A percentile compares a stretch with the other conserved stretches of the same genome.
Evolutionary conservation across 2,888 invertebrate genomes (phyloP).

Genomic region (Ceriagrion tenellum): DNA sequence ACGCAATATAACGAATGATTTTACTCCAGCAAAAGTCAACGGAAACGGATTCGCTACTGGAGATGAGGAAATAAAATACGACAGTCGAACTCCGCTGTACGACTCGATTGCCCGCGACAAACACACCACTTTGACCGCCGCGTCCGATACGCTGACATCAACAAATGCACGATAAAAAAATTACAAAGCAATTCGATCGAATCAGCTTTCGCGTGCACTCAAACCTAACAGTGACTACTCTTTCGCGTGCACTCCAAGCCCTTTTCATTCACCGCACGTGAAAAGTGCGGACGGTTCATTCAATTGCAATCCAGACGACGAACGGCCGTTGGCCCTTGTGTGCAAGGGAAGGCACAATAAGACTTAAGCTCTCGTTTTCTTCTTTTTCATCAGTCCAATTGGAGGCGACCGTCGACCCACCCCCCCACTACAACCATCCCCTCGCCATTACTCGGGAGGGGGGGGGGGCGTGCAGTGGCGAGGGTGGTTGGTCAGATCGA

Average conservation of each 20-base stretch:
- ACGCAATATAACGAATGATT: neutral
- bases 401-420: slow-evolving; percentile 5
- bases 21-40: neutral
- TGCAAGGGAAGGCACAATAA: neutral
- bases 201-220: neutral
- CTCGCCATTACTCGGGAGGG: neutral
- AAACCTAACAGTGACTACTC: too few species aligned
- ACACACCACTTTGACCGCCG: neutral
- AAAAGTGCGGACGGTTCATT: neutral
- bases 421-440: too few species aligned
- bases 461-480: too few species aligned
- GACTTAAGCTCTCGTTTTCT: neutral
- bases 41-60: neutral
- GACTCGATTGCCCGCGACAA: neutral
- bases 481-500: neutral
- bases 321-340: neutral
- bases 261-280: neutral
- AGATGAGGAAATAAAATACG: neutral
- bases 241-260: neutral
- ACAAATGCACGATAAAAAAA: neutral
- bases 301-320: slow-evolving; percentile 8
- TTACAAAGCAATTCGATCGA: neutral
- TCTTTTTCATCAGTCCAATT: neutral
- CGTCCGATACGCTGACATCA: neutral
- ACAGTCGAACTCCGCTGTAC: neutral